Evolutionary conservation across 1,140 invertebrate species (phyloP), one percentile per base, ranked within the genome.

Genomic region (Drusus annulatus): DNA sequence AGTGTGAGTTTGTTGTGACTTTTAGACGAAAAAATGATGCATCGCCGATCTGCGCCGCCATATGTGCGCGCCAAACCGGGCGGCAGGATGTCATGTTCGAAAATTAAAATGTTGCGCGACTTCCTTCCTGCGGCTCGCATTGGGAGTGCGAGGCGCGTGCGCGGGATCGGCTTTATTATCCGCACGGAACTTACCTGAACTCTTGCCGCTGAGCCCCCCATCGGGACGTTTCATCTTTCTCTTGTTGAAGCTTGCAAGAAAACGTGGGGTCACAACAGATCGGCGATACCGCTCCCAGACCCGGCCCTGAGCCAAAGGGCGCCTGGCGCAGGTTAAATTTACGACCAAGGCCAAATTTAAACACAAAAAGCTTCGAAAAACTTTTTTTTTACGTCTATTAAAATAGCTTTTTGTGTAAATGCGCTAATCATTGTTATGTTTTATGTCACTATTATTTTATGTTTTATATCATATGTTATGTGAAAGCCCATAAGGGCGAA

Each of bases 71-170:
- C 73, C 73, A 36, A 76, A 76, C 56, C 56, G 58, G 73, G 73
- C 52, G 25, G 31, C 73, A 60, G 73, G 73, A 76, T 62, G 73
- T 76, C 73, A 76, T 76, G 73, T 58, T 76, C 73, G 56, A 76
- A 76, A 76, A 76, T 76, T 76, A 76, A 76, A 76, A 76, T 76
- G 73, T 60, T 76, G 45, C 19, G 54, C 56, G 73, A 76, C 73
- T 76, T 76, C 73, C 73, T 76, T 76, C 73, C 73, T 58, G 73
- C 23, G 54, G 2, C n/a, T 23, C 62, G 36, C 31, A 69, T 69
- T 50, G 36, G 51, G 21, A 65, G 62, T 16, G n/a, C 62, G 62
- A 3, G 19, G 56, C 62, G 62, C 62, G 62, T 28, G 62, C 62
- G 21, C 25, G 7, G 10, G 7, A 25, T 65, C 62, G 25, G 2